These are phyloP conservation scores for Megaceryle maxima DNA, from an alignment of 2,113 vertebrate species.

Conservation along the genomic window DNA sequence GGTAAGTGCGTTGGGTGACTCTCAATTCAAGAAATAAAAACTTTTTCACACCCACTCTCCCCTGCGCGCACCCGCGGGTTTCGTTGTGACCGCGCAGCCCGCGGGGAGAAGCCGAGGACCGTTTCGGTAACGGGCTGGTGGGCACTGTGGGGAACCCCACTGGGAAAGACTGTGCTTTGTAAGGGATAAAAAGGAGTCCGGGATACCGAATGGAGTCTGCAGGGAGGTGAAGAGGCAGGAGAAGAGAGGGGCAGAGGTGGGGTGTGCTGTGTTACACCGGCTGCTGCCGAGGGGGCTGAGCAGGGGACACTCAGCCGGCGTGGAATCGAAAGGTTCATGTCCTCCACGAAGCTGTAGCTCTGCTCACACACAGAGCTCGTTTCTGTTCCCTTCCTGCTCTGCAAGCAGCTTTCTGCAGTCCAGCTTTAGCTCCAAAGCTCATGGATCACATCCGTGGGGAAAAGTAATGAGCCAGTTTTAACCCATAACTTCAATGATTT, in stretches of 20 bases:
- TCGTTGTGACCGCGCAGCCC: background rate
- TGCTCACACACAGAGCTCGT: background rate
- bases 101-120: background rate
- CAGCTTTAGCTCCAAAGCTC: too few relatives aligned
- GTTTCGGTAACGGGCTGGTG: background rate
- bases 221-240: background rate
- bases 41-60: background rate
- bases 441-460: background rate
- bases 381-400: background rate
- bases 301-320: accelerated
- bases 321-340: background rate
- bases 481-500: background rate
- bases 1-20: background rate
- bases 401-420: background rate
- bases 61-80: background rate
- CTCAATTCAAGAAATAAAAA: background rate
- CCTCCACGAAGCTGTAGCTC: background rate
- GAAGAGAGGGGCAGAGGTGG: background rate
- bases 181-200: background rate
- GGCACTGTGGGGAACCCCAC: background rate
- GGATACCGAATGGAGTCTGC: too few relatives aligned
- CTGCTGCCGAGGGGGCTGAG: background rate
- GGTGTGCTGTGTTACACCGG: too few relatives aligned
- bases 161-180: background rate
- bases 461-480: background rate